Conservation (phyloP, 2,113 vertebrate species). For the Cephalophus harveyi region DNA sequence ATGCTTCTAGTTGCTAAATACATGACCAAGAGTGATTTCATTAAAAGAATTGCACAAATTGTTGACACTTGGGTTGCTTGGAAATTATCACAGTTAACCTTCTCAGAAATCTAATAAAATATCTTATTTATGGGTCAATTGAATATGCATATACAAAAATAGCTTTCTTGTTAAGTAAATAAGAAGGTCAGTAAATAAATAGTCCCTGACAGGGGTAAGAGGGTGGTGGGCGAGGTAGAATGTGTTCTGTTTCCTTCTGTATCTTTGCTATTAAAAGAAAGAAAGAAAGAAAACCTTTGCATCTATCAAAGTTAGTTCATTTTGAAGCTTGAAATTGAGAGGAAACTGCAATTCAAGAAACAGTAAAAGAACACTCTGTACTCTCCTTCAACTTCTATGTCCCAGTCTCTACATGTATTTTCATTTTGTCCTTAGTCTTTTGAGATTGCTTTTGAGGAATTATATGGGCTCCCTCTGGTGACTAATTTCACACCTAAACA, state of each 20-base stretch:
- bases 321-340: slow-evolving; percentile 8
- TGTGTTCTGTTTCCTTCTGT: background rate
- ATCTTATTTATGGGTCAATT: background rate
- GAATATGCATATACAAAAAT: background rate
- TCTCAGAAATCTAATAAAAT: background rate
- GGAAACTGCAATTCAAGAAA: background rate
- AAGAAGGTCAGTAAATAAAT: slow-evolving; percentile 30
- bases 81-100: background rate
- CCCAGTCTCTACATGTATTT: background rate
- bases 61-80: background rate
- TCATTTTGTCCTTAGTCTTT: slow-evolving; percentile 37
- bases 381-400: slow-evolving; percentile 44
- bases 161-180: background rate
- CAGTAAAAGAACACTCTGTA: slow-evolving; percentile 29
- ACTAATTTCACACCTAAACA: slow-evolving; percentile 81
- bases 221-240: background rate
- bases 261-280: background rate
- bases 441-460: slow-evolving; percentile 68
- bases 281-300: background rate
- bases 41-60: background rate
- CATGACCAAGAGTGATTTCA: background rate
- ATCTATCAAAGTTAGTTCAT: slow-evolving; percentile 29
- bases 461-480: slow-evolving; percentile 83
- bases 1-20: background rate
- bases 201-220: background rate